Evolutionary conservation across 2,888 invertebrate genomes (phyloP).

Genomic region (Phalera bucephala): DNA sequence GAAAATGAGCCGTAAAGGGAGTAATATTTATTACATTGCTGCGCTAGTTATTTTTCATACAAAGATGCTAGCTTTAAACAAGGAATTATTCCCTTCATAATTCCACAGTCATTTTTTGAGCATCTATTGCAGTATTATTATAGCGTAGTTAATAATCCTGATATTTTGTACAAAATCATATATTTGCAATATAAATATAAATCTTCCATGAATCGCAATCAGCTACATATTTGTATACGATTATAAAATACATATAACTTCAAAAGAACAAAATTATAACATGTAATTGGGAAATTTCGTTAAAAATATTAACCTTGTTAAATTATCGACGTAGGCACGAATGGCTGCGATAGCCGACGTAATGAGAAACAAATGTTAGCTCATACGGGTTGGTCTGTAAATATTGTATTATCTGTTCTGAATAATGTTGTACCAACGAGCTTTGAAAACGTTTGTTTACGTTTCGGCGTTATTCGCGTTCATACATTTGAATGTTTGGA

Average conservation of each 20-base stretch:
- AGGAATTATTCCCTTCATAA: too few relatives aligned
- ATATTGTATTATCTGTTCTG: conserved; percentile 37
- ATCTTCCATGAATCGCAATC: too few relatives aligned
- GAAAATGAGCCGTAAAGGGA: too few relatives aligned
- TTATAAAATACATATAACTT: background rate
- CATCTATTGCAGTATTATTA: too few relatives aligned
- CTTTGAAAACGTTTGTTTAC: conserved; percentile 21
- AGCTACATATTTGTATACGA: background rate
- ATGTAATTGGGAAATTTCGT: conserved; percentile 8
- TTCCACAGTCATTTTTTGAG: too few relatives aligned
- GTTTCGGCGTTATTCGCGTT: conserved; percentile 4
- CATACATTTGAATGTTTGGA: background rate
- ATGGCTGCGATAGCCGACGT: conserved; percentile 23
- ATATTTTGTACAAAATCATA: too few relatives aligned
- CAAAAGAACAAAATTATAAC: conserved; percentile 3
- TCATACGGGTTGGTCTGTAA: conserved; percentile 39
- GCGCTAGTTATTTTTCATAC: too few relatives aligned
- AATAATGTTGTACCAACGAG: conserved; percentile 22
- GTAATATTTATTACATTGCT: too few relatives aligned
- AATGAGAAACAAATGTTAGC: conserved; percentile 62
- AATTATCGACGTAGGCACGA: conserved; percentile 26
- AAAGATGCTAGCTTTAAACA: too few relatives aligned
- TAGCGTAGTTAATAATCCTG: too few relatives aligned
- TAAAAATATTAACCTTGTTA: conserved; percentile 27
- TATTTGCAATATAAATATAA: too few relatives aligned